Base-by-base conservation (phyloP, 2,888 invertebrate genomes). In the Scaptodrosophila latifasciaeformis region DNA sequence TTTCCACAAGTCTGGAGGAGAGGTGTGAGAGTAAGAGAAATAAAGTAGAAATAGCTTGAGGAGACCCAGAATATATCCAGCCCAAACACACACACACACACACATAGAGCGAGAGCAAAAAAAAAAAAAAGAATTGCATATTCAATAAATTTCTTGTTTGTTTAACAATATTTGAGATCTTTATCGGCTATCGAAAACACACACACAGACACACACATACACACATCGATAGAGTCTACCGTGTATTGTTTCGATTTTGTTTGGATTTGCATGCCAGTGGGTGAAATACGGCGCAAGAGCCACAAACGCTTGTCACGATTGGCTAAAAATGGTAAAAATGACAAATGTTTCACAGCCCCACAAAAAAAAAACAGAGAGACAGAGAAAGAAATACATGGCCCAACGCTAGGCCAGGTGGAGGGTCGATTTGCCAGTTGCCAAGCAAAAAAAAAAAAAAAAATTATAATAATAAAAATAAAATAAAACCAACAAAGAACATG, bases 111-210 rank as follows among this genome's bases (percentile, higher is more conserved):
- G 12, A n/a, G 6, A 34, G 17, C 17, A 44, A 46, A n/a, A 3
- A 21, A 10, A 66, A 59, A 65, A 62, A 67, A 54, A 57, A 64
- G 67, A 68, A 61, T 64, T 78, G 71, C 79, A 78, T 78, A 75
- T 75, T 75, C 79, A 75, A 75, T 75, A 75, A 75, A 75, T 78
- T 75, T 75, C 75, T 75, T 75, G 75, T 78, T 75, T 76, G 79
- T 75, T 75, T 75, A 75, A 77, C 77, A 74, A 77, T 72, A 70
- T 76, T 75, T 75, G 75, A 75, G 75, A 75, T 75, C 75, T 75
- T 75, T 75, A 75, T 75, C 75, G 62, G 61, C 45, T 67, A 76
- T 74, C 59, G 74, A 77, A 70, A 65, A 62, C 61, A 70, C 60
- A 71, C 62, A 42, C 66, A 63, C 53, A 63, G 58, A 62, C 35